phyloP scores from a whole-genome alignment of 2,113 vertebrate species.

The Labeo rohita region DNA sequence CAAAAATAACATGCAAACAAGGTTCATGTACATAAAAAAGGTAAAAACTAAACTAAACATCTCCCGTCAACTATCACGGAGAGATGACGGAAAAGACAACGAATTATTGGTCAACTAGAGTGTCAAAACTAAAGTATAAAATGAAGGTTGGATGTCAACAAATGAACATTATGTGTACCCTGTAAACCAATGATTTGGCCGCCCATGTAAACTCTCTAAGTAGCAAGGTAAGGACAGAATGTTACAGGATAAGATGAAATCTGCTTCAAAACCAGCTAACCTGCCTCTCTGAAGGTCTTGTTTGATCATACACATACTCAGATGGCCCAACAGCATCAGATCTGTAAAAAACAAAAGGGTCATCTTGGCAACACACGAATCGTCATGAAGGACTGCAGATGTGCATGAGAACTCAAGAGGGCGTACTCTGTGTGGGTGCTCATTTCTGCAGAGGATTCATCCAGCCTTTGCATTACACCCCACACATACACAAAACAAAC shows the following conservation, averaged over 20 bases:
- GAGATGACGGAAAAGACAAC: not conserved
- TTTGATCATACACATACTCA: constrained; percentile 13
- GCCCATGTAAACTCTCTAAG: constrained; percentile 55
- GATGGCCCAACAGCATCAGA: constrained; percentile 1
- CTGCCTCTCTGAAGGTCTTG: constrained; percentile 20
- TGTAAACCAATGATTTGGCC: constrained; percentile 78
- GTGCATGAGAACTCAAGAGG: not conserved
- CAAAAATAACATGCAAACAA: constrained; percentile 40
- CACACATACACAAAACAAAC: not conserved
- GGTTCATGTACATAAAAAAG: constrained; percentile 57
- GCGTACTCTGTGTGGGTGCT: not conserved
- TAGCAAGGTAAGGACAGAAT: constrained; percentile 63
- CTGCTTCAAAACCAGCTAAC: constrained; percentile 55
- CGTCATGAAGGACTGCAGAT: not conserved
- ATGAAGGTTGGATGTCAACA: constrained; percentile 63
- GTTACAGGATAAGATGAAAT: constrained; percentile 66
- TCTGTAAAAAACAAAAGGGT: not conserved
- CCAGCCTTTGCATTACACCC: constrained; percentile 6
- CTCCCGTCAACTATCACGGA: constrained; percentile 7
- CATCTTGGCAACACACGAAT: constrained; percentile 17
- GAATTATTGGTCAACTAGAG: constrained; percentile 32
- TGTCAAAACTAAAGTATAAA: constrained; percentile 38
- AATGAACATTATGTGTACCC: constrained; percentile 73
- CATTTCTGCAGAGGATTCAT: not conserved
- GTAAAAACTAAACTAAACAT: not conserved